Percentiles rank a stretch among this genome's conserved stretches.
phyloP scores from a whole-genome alignment of 2,797 vertebrate species.

The Sciurus carolinensis region DNA sequence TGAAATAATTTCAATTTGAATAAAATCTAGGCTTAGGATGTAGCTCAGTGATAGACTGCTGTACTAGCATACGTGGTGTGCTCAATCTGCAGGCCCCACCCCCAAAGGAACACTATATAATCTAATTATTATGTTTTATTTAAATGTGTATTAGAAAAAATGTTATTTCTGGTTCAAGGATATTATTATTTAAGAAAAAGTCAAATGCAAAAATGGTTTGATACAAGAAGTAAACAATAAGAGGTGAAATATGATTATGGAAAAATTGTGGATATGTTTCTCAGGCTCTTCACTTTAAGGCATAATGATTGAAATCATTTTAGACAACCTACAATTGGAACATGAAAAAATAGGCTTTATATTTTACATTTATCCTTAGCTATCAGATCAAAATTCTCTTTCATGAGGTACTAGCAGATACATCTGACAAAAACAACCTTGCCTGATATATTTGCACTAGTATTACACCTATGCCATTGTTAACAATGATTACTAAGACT shows the following conservation, averaged over 20 bases:
- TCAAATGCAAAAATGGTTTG: not conserved
- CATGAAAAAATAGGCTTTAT: conserved; percentile 2
- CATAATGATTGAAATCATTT: conserved; percentile 8
- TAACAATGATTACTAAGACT: not conserved
- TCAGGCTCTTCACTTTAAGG: not conserved
- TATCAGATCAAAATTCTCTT: not conserved
- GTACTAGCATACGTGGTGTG: too few species aligned
- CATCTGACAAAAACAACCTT: not conserved
- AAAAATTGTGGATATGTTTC: not conserved
- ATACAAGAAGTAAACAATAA: not conserved
- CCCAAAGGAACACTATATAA: not conserved
- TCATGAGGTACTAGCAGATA: not conserved
- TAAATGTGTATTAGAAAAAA: not conserved
- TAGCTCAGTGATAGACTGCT: too few species aligned
- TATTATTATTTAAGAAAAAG: not conserved
- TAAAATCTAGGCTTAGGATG: too few species aligned
- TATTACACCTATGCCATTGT: not conserved
- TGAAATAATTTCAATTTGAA: conserved; percentile 41
- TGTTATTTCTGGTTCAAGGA: not conserved
- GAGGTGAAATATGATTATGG: not conserved
- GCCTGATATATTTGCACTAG: not conserved
- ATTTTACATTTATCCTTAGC: conserved; percentile 16
- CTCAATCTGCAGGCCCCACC: too few species aligned
- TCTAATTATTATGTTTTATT: conserved; percentile 23
- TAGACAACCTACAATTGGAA: conserved; percentile 25